Evolutionary conservation across 2,797 vertebrate genomes (phyloP).

Genomic region (Graptemys geographica): DNA sequence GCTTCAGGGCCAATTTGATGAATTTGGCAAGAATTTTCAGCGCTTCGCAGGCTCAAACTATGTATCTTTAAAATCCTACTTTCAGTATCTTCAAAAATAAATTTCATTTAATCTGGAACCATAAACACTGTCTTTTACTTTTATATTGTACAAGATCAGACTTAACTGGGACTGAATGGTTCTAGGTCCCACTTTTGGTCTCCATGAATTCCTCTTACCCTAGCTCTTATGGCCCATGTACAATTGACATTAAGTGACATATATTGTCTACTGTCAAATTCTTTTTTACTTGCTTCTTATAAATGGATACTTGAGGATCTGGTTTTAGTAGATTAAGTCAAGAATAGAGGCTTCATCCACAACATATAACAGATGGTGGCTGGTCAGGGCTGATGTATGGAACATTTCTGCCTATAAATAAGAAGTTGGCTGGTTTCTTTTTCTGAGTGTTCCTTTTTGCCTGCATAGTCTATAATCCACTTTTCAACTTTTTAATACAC

Average conservation of each 20-base stretch:
- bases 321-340: background rate
- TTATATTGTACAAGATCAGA: background rate
- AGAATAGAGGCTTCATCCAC: background rate
- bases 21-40: background rate
- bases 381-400: background rate
- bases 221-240: background rate
- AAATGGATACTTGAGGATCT: accelerated
- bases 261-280: accelerated
- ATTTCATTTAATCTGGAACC: accelerated
- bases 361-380: background rate
- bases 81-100: background rate
- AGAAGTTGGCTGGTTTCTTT: background rate
- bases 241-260: background rate
- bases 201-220: background rate
- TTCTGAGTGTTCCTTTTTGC: background rate
- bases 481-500: background rate
- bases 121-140: background rate
- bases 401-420: constrained; percentile 16
- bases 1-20: background rate
- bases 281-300: background rate
- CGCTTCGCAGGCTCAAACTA: background rate
- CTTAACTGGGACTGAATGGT: background rate
- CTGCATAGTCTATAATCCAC: background rate
- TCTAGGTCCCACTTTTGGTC: background rate
- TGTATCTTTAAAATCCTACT: background rate